A percentile compares a stretch with the other conserved stretches of the same genome.
Conservation (phyloP, 2,888 invertebrate genomes). For the Heliconius cydno region DNA sequence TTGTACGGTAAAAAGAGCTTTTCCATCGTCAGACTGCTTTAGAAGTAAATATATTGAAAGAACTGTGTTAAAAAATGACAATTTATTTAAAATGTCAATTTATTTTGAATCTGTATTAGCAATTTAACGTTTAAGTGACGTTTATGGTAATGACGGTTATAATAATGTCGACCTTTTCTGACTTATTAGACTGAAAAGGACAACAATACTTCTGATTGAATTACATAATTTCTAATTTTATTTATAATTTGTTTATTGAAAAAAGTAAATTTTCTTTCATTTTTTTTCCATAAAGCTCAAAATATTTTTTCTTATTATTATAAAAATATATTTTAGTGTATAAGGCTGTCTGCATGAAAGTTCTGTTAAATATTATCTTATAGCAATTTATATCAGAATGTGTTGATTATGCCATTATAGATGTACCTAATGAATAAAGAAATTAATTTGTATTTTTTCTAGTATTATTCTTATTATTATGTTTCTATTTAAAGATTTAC, state of each 20-base stretch:
- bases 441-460: slow-evolving; percentile 40
- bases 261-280: background rate
- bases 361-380: slow-evolving; percentile 35
- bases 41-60: background rate
- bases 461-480: slow-evolving; percentile 27
- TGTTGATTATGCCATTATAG: slow-evolving; percentile 47
- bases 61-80: background rate
- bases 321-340: slow-evolving; percentile 7
- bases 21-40: slow-evolving; percentile 4
- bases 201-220: slow-evolving; percentile 4
- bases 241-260: background rate
- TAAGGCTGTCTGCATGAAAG: slow-evolving; percentile 37
- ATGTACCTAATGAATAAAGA: slow-evolving; percentile 47
- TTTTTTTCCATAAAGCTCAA: slow-evolving; percentile 10
- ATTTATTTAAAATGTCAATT: background rate
- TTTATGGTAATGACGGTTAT: slow-evolving; percentile 9
- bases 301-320: slow-evolving; percentile 1
- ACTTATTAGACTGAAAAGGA: slow-evolving; percentile 7
- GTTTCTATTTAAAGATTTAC: too few relatives aligned
- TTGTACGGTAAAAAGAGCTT: slow-evolving; percentile 5
- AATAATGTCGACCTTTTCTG: slow-evolving; percentile 21
- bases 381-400: slow-evolving; percentile 36
- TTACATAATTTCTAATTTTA: background rate
- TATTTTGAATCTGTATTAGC: slow-evolving; percentile 3
- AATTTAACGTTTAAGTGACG: background rate